Evolutionary conservation across 2,888 invertebrate species (phyloP), one percentile per base, ranked within the genome.

Genomic region (Eudasyphora cyanicolor): DNA sequence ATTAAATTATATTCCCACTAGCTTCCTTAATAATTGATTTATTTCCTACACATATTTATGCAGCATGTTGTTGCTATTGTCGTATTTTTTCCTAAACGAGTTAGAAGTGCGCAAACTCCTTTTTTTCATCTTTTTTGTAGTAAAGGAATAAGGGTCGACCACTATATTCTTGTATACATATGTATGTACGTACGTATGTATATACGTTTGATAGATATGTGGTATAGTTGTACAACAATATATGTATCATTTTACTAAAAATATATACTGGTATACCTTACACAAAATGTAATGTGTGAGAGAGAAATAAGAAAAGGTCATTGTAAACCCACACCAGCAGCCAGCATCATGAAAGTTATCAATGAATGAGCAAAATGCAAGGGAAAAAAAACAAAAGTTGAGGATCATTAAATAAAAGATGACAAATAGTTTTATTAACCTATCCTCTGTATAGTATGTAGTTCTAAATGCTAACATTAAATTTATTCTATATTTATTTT

Each of bases 61-160:
- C 3, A 51, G 12, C 51, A 21, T 51, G 8, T 24, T 51, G 51
- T 24, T 14, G 51, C 5, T 35, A n/a, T 10, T 35, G 10, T 8
- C 14, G 57, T n/a, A n/a, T 27, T 70, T 76, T 19, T 51, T 54
- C 51, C 57, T n/a, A 45, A 8, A 64, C 3, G 35, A 12, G 8
- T 8, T 51, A 27, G 27, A 77, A 79, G 51, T 79, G 86, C 82
- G 83, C 83, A 84, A 82, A 76, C 80, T 81, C 86, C 79, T 70
- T 76, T 67, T 82, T 79, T 75, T 76, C 62, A 57, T 49, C 19
- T 60, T 64, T n/a, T 10, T 64, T 21, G 42, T 42, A 67, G 14
- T 14, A 21, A 64, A 42, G 67, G 19, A 64, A 64, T 64, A 64
- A 64, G 35, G 38, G 32, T 38, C 64, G 38, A 38, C 67, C 67